Percentiles rank a stretch among this genome's conserved stretches.
phyloP scores from a whole-genome alignment of 2,797 vertebrate genomes.

The Brotogeris chrysoptera region DNA sequence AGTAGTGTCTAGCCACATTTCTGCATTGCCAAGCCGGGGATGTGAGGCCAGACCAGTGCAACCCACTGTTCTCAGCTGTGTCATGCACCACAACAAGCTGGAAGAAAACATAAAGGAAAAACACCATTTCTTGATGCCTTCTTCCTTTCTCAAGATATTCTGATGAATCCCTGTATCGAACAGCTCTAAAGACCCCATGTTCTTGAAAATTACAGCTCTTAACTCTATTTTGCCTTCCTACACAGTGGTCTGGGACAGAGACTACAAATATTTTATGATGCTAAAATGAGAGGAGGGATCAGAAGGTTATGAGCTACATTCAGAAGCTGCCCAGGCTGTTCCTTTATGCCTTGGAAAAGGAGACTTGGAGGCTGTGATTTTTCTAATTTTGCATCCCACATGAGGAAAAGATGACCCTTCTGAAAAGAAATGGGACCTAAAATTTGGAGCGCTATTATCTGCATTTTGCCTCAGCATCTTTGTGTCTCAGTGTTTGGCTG shows the following conservation, averaged over 20 bases:
- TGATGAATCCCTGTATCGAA: neutral
- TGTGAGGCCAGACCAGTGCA: neutral
- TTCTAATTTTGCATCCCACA: neutral
- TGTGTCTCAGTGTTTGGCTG: fast-evolving
- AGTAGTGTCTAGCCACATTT: neutral
- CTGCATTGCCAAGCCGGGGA: neutral
- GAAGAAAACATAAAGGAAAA: neutral
- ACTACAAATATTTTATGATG: neutral
- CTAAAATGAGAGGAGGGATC: neutral
- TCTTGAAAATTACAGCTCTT: constrained; percentile 1
- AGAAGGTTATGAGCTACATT: neutral
- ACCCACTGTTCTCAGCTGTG: neutral
- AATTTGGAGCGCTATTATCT: neutral
- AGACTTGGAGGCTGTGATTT: neutral
- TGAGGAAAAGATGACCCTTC: neutral
- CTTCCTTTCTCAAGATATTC: neutral
- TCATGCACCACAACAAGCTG: neutral
- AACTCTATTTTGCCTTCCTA: neutral
- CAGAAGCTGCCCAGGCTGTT: neutral
- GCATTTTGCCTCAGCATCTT: neutral
- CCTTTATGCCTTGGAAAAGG: neutral
- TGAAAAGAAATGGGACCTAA: neutral
- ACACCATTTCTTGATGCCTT: neutral
- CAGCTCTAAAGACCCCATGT: neutral
- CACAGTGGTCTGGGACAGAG: neutral